phyloP scores from a whole-genome alignment of 2,888 invertebrate genomes.

The Chaetogeoica ovagalla region DNA sequence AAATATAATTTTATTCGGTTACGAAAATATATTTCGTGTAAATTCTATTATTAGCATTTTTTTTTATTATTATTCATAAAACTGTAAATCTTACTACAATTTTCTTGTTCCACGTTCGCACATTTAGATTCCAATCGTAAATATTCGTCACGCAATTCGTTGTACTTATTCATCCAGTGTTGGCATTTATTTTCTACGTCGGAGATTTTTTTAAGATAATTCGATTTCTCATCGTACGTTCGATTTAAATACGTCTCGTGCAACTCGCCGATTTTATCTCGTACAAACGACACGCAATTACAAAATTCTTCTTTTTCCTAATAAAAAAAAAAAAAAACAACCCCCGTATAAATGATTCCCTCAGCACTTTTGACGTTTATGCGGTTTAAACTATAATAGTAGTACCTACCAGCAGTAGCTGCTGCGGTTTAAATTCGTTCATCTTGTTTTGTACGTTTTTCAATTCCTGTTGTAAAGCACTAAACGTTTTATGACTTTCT shows the following conservation, averaged over 20 bases:
- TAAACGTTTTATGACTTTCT: background rate
- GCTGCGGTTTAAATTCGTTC: background rate
- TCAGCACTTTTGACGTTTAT: no score
- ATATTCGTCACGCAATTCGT: constrained; percentile 17
- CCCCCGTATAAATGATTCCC: background rate
- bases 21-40: no score
- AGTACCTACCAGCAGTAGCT: background rate
- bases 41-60: background rate
- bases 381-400: background rate
- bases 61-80: background rate
- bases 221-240: background rate
- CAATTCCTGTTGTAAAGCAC: background rate
- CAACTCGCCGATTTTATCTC: background rate
- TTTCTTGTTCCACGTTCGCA: constrained; percentile 22
- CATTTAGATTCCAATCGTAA: constrained; percentile 25
- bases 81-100: constrained; percentile 31
- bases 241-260: background rate
- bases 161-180: constrained; percentile 34
- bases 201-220: background rate
- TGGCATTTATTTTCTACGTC: constrained; percentile 31
- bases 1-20: no score
- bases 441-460: background rate
- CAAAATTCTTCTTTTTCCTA: background rate
- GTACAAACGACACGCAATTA: background rate
- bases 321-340: background rate